Base-by-base conservation (phyloP, 2,888 invertebrate species). In the Sipha maydis region DNA sequence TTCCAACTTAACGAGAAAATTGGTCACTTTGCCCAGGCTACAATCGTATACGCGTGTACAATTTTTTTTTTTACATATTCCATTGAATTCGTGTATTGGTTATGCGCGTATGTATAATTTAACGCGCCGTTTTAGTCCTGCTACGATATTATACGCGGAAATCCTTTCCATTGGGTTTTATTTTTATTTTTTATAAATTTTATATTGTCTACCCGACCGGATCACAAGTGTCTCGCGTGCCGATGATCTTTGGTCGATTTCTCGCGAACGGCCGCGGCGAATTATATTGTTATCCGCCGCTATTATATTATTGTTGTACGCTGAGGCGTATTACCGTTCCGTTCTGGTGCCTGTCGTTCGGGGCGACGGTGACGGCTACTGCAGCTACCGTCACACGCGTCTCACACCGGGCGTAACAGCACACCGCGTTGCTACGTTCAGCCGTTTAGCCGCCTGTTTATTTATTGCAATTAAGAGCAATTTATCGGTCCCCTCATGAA, bases 171-270 rank as follows among this genome's bases (percentile, higher is more conserved):
- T 5, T 25, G 21, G 19, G 2, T 25, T 61, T 61, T 61, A 21
- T 19, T 61, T 61, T 61, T 21, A 21, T 61, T 69, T 69, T 69
- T 69, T 17, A 28, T 28, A 69, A 8, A 48, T 48, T 48, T 11
- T 14, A 48, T 48, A 48, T 48, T 48, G 11, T 48, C 69, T 69
- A 69, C 11, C n/a, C 48, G 48, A 77, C 48, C 77, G 48, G 75
- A 77, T 77, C 48, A 48, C 41, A 34, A 77, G n/a, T 48, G 77
- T n/a, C 17, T 77, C 77, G 75, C 75, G 41, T 77, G 48, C 38
- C 77, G n/a, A 48, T 25, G 38, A 77, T 77, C n/a, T 77, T 28
- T 41, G 48, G 48, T 19, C 77, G 41, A 77, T 77, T 41, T 77
- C 77, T 41, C 48, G 25, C 69, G 69, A 69, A n/a, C 69, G 69